Evolutionary conservation across 2,113 vertebrate species (phyloP).

Genomic region (Gadus macrocephalus): DNA sequence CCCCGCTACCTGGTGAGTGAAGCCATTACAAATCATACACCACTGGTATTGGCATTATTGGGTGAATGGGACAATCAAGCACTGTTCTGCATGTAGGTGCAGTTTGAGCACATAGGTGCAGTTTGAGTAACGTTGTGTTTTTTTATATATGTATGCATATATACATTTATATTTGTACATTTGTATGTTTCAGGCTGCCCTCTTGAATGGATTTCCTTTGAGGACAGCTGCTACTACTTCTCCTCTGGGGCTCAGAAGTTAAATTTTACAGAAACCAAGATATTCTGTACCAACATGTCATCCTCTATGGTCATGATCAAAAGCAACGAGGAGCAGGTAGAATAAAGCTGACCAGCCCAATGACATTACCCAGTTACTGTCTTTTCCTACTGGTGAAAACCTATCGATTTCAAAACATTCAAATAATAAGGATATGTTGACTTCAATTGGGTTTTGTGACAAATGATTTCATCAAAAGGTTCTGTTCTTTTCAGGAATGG

Average conservation of each 20-base stretch:
- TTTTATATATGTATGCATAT: neutral
- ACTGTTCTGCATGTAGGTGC: neutral
- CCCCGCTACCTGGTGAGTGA: slow-evolving; percentile 51
- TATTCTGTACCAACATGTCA: slow-evolving; percentile 77
- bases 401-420: neutral
- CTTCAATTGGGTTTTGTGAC: neutral
- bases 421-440: no score
- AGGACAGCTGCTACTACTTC: slow-evolving; percentile 90
- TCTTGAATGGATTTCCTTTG: slow-evolving; percentile 80
- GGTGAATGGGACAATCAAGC: neutral
- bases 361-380: neutral
- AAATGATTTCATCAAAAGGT: neutral
- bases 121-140: neutral
- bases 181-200: slow-evolving; percentile 77
- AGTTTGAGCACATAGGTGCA: neutral
- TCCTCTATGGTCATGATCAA: slow-evolving; percentile 86
- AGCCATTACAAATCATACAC: neutral
- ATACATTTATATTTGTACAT: neutral
- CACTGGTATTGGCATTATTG: neutral
- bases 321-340: slow-evolving; percentile 89
- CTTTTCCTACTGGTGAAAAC: neutral
- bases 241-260: slow-evolving; percentile 74
- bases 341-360: neutral
- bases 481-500: slow-evolving; percentile 78
- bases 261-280: slow-evolving; percentile 80